These are phyloP conservation scores for Lordiphosa andalusiaca DNA, from an alignment of 2,888 invertebrate genomes.

Conservation along the genomic window DNA sequence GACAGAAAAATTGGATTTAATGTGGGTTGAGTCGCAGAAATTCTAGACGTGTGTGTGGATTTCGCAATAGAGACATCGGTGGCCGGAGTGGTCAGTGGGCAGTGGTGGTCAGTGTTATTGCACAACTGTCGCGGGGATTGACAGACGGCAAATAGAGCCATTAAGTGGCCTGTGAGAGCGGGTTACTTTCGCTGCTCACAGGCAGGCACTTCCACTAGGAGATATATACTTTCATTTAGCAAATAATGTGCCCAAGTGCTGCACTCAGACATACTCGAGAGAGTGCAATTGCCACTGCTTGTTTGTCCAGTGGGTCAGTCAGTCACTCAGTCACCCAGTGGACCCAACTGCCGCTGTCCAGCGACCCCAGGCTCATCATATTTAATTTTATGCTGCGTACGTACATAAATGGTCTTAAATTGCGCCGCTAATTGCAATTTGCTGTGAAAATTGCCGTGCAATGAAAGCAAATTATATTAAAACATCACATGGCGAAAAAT, in stretches of 20 bases:
- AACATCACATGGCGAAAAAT: constrained; percentile 15
- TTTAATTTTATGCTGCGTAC: constrained; percentile 35
- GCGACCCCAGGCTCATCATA: constrained; percentile 3
- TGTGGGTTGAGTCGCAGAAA: constrained; percentile 31
- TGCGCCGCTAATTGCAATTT: constrained; percentile 64
- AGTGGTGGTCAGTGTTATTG: constrained; percentile 31
- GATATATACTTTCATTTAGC: constrained; percentile 62
- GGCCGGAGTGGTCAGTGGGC: neutral
- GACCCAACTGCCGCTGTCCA: constrained; percentile 3
- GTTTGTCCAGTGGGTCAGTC: constrained; percentile 59
- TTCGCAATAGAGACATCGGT: constrained; percentile 14
- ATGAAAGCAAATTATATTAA: constrained; percentile 43
- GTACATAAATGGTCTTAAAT: constrained; percentile 56
- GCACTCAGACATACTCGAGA: constrained; percentile 52
- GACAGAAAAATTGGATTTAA: constrained; percentile 28
- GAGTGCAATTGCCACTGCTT: constrained; percentile 26
- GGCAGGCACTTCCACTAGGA: constrained; percentile 1
- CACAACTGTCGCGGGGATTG: constrained; percentile 53
- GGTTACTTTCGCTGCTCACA: constrained; percentile 66
- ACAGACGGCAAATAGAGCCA: constrained; percentile 58
- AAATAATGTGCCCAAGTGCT: constrained; percentile 41
- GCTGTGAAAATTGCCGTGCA: constrained; percentile 44
- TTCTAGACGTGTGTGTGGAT: constrained; percentile 62
- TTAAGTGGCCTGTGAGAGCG: constrained; percentile 46
- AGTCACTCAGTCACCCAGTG: constrained; percentile 27